These are phyloP conservation scores for Onthophagus sagittarius DNA, from an alignment of 2,888 invertebrate species.

Conservation along the genomic window DNA sequence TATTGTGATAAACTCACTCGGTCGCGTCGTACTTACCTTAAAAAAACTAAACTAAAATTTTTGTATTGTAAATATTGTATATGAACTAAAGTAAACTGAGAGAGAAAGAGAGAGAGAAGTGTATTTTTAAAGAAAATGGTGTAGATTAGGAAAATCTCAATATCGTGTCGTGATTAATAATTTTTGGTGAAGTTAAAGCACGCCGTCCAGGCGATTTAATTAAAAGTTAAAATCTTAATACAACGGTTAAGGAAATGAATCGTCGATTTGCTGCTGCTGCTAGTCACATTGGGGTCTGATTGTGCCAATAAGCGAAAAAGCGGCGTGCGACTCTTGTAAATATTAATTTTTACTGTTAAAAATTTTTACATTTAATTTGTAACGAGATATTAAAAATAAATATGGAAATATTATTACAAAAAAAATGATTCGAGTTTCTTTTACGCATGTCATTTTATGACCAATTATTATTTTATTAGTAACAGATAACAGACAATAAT, in stretches of 20 bases:
- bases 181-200: neutral
- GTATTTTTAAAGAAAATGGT: neutral
- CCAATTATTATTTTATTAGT: too few species aligned
- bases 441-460: too few species aligned
- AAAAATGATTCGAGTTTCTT: too few species aligned
- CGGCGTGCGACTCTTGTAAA: slow-evolving; percentile 31
- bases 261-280: slow-evolving; percentile 26
- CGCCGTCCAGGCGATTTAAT: neutral
- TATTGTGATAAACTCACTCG: slow-evolving; percentile 7
- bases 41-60: neutral
- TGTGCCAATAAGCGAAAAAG: slow-evolving; percentile 36
- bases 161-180: neutral
- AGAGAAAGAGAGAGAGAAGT: neutral
- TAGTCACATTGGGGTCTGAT: slow-evolving; percentile 31
- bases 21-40: neutral
- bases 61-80: slow-evolving; percentile 33
- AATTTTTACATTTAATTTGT: slow-evolving; percentile 23
- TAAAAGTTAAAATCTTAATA: neutral
- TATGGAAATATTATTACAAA: neutral
- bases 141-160: neutral
- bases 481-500: too few species aligned
- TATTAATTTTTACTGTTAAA: slow-evolving; percentile 27
- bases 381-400: slow-evolving; percentile 6
- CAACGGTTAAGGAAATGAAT: slow-evolving; percentile 2
- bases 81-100: slow-evolving; percentile 19